These are phyloP conservation scores for Xanthorhoe designata DNA, from an alignment of 2,888 invertebrate species.

Conservation along the genomic window DNA sequence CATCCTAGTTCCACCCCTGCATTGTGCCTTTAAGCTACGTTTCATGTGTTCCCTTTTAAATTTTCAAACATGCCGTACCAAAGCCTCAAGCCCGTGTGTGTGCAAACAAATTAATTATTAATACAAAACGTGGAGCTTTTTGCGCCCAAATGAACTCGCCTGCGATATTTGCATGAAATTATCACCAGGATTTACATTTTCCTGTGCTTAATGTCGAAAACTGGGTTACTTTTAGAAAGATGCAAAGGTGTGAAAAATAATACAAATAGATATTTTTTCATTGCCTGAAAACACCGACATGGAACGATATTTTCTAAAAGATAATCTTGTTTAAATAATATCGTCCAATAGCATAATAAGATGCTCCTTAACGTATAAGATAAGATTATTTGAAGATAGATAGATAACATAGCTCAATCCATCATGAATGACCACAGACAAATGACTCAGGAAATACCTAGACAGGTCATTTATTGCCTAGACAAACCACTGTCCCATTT, in stretches of 20 bases:
- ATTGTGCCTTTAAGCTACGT: constrained; percentile 36
- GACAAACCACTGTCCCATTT: background rate
- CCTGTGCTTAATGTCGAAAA: constrained; percentile 21
- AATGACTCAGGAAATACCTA: background rate
- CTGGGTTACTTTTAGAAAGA: constrained; percentile 40
- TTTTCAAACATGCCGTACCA: constrained; percentile 43
- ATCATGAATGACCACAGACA: background rate
- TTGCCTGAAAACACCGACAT: too few relatives aligned
- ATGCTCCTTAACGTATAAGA: too few relatives aligned
- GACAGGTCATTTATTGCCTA: background rate
- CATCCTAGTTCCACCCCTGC: constrained; percentile 21
- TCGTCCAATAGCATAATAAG: too few relatives aligned
- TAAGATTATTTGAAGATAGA: too few relatives aligned
- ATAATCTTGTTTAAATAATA: too few relatives aligned
- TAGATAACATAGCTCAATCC: background rate
- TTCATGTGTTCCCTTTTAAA: constrained; percentile 47
- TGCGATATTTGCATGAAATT: constrained; percentile 59
- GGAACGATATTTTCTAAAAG: too few relatives aligned
- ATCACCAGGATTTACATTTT: constrained; percentile 46
- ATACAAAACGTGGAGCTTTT: constrained; percentile 55
- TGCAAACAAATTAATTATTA: constrained; percentile 78
- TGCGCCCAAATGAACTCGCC: constrained; percentile 58
- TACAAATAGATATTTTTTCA: background rate
- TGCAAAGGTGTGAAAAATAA: background rate
- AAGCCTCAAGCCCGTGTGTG: constrained; percentile 57